phyloP scores from a whole-genome alignment of 2,113 vertebrate genomes.

The Dolichotis patagonum region DNA sequence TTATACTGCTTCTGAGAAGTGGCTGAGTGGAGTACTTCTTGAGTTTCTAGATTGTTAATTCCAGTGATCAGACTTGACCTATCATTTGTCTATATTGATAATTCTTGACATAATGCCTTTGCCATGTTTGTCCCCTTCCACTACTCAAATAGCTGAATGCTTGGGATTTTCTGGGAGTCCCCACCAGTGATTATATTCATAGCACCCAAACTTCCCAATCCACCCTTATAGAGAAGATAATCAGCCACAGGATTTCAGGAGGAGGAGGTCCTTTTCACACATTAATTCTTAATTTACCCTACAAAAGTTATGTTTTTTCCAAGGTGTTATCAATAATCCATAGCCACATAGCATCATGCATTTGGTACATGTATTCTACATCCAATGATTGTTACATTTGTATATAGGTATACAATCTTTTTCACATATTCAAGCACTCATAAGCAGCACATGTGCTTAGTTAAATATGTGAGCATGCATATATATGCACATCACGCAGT shows the following conservation, averaged over 20 bases:
- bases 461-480: background rate
- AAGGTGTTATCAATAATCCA: background rate
- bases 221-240: background rate
- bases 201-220: background rate
- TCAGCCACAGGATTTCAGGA: background rate
- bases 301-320: background rate
- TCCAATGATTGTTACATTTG: background rate
- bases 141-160: background rate
- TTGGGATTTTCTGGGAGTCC: background rate
- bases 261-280: background rate
- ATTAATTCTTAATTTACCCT: background rate
- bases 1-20: slow-evolving; percentile 73
- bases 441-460: background rate
- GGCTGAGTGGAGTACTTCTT: slow-evolving; percentile 41
- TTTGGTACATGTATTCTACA: background rate
- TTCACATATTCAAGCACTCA: background rate
- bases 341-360: background rate
- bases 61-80: slow-evolving; percentile 46
- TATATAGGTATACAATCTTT: background rate
- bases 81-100: slow-evolving; percentile 54
- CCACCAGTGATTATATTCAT: background rate
- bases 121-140: background rate
- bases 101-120: slow-evolving; percentile 32
- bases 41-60: slow-evolving; percentile 59
- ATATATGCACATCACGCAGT: background rate